Conservation (phyloP, 1,140 invertebrate genomes). For the Neodiprion virginianus region DNA sequence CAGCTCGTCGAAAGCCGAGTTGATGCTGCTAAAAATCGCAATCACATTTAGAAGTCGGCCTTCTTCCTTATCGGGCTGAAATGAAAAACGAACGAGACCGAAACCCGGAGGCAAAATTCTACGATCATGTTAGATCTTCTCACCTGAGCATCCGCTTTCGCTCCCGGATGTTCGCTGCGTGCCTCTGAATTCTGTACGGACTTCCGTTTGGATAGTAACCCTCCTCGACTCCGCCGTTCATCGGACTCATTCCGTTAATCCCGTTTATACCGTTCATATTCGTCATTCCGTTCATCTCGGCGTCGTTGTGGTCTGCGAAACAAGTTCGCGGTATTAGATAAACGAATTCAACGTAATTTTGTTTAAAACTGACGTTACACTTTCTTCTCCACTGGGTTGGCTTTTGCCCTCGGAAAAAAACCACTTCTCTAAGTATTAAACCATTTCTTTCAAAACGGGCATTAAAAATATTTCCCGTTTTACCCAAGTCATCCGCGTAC, state of each 20-base stretch:
- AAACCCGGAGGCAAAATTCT: neutral
- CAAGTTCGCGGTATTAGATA: constrained; percentile 49
- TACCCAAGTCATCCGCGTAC: too few relatives aligned
- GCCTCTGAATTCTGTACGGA: constrained; percentile 85
- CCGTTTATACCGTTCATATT: constrained; percentile 54
- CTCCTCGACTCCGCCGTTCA: constrained; percentile 58
- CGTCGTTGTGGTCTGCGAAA: constrained; percentile 53
- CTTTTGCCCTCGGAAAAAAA: too few relatives aligned
- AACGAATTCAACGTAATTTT: neutral
- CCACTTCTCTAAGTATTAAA: too few relatives aligned
- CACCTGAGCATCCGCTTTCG: constrained; percentile 96
- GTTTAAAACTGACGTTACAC: neutral
- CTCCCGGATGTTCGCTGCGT: constrained; percentile 92
- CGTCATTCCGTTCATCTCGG: constrained; percentile 35
- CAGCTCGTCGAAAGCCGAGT: constrained; percentile 97
- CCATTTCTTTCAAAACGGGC: too few relatives aligned
- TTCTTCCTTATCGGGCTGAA: neutral
- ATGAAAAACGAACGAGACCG: neutral
- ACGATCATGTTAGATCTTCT: constrained; percentile 40
- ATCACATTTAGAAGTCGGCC: constrained; percentile 52
- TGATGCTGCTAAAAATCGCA: constrained; percentile 88
- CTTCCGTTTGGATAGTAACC: constrained; percentile 70
- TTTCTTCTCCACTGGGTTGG: neutral
- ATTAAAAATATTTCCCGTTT: too few relatives aligned
- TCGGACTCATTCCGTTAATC: constrained; percentile 31